Base-by-base conservation (phyloP, 2,888 invertebrate species). In the Tenodera sinensis region DNA sequence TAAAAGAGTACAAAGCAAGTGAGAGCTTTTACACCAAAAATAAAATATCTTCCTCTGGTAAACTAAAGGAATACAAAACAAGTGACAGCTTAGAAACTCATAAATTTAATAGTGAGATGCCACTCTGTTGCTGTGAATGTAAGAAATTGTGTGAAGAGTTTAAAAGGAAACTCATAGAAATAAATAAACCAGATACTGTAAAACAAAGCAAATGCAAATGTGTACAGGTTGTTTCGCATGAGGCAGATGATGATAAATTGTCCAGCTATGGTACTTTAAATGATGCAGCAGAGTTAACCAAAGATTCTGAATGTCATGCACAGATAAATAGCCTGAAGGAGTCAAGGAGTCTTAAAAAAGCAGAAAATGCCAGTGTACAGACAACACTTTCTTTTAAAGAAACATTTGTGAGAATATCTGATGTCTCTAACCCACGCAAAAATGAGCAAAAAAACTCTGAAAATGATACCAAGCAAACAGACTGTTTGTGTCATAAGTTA, bases 41-140 rank as follows among this genome's bases (percentile, higher is more conserved):
- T 7, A 15, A 87, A 87, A 20, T 15, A 0, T 28, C 28, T 86
- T 6, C 91, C 91, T 84, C 15, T n/a, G n/a, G 27, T 28, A 28
- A 28, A 12, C 12, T 28, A 27, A 83, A 30, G 3, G n/a, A 30
- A 3, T 25, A 28, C n/a, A 85, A 30, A 42, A 42, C 14, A n/a
- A 85, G 6, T 28, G 20, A 85, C 1, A 14, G 9, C 4, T 27
- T n/a, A 34, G 30, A 34, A 28, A 83, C 28, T 15, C 84, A 27
- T 14, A 83, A 90, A 91, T 83, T 25, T 8, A 88, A 83, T 47
- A 12, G 42, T 3, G 30, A 54, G 25, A 54, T 12, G 7, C 82
- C 84, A 12, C 83, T 89, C 28, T 89, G 89, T 30, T 89, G 89
- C 82, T 89, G 89, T 87, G 86, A 89, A 30, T 89, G 86, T 14